These are phyloP conservation scores for Armadillidium nasatum DNA, from an alignment of 1,140 invertebrate species.

Conservation along the genomic window DNA sequence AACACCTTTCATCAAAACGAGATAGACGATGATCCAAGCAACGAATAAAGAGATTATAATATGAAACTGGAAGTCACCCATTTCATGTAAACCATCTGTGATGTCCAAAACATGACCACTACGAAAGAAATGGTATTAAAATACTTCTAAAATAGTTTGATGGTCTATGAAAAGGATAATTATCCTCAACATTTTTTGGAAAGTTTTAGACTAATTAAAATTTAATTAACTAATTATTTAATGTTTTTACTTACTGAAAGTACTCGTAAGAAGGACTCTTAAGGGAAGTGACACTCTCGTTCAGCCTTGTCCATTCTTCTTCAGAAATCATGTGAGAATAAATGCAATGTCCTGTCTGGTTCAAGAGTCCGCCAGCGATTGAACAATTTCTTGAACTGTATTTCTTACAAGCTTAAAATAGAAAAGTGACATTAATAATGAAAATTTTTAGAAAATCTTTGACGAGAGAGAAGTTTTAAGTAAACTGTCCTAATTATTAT, in stretches of 20 bases:
- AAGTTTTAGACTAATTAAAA: no score
- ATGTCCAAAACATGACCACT: conserved; percentile 88
- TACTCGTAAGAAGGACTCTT: conserved; percentile 44
- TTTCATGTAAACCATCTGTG: conserved; percentile 76
- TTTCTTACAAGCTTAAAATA: conserved; percentile 48
- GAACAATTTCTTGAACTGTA: conserved; percentile 50
- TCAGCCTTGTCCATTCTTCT: conserved; percentile 31
- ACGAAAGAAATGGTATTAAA: conserved; percentile 1
- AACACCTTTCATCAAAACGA: conserved; percentile 95
- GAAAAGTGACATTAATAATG: neutral
- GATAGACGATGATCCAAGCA: conserved; percentile 92
- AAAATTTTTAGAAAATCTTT: conserved; percentile 1
- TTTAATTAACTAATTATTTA: no score
- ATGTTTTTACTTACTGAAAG: conserved; percentile 38
- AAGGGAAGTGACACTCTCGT: conserved; percentile 55
- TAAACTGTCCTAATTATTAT: no score
- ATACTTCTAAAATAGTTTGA: no score
- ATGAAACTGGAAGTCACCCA: conserved; percentile 83
- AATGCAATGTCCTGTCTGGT: conserved; percentile 47
- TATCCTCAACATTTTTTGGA: no score
- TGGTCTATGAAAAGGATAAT: no score
- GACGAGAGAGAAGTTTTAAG: no score
- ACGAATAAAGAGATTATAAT: conserved; percentile 79
- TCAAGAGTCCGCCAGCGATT: conserved; percentile 47
- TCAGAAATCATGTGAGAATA: conserved; percentile 45